Evolutionary conservation across 2,797 vertebrate species (phyloP).

Genomic region (Cossypha caffra): DNA sequence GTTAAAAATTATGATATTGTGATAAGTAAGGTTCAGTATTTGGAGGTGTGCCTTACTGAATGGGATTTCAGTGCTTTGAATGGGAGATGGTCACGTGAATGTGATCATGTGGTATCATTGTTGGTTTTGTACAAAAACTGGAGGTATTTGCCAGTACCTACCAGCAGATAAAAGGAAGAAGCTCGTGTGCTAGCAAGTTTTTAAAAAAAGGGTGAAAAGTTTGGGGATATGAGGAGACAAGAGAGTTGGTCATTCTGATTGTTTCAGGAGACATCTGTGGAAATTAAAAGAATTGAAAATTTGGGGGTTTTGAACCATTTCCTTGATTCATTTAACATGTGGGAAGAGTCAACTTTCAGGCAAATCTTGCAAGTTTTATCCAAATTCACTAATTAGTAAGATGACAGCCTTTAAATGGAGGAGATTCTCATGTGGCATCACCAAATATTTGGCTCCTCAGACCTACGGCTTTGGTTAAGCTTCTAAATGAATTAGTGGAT

Average conservation of each 20-base stretch:
- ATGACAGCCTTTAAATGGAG: neutral
- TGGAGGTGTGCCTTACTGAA: neutral
- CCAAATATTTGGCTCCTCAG: neutral
- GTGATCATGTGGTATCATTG: neutral
- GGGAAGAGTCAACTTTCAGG: neutral
- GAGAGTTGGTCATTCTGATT: neutral
- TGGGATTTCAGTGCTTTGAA: neutral
- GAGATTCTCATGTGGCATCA: neutral
- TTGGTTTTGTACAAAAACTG: neutral
- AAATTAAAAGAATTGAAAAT: neutral
- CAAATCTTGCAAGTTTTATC: neutral
- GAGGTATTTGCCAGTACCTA: neutral
- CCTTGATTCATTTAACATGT: neutral
- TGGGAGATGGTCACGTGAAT: neutral
- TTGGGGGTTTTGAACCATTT: neutral
- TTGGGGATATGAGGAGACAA: neutral
- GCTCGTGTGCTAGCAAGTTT: neutral
- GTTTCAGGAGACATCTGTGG: neutral
- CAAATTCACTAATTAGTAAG: neutral
- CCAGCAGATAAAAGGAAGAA: neutral
- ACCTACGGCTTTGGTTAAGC: neutral
- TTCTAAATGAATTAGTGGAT: neutral
- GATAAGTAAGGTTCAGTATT: neutral
- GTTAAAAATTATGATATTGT: neutral
- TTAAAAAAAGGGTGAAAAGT: neutral